Conservation (phyloP, 2,888 invertebrate species). For the Coelopa pilipes region DNA sequence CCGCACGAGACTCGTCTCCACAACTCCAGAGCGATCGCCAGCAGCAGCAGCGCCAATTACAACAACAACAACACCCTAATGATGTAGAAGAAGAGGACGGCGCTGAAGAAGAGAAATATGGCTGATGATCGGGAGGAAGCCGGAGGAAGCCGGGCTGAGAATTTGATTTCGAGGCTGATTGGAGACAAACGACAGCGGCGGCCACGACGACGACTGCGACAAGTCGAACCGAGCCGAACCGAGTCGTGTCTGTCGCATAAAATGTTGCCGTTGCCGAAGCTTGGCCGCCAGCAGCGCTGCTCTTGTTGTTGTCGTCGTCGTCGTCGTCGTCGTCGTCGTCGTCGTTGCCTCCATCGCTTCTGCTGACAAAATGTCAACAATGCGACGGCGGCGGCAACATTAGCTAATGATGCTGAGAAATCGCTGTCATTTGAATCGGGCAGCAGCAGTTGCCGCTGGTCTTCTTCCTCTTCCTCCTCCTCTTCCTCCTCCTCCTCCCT, state of each 20-base stretch:
- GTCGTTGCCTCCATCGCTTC: not conserved
- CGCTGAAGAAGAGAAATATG: too few relatives aligned
- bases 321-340: not conserved
- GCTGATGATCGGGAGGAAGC: too few relatives aligned
- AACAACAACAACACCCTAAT: too few relatives aligned
- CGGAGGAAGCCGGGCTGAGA: not conserved
- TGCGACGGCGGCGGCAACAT: not conserved
- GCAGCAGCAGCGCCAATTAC: too few relatives aligned
- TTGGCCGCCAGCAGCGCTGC: too few relatives aligned
- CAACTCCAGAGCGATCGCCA: too few relatives aligned
- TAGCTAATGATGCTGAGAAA: conserved; percentile 11
- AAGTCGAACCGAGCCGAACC: not conserved
- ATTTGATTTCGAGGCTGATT: conserved; percentile 18
- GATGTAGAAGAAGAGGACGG: too few relatives aligned
- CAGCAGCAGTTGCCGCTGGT: too few relatives aligned
- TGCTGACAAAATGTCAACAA: conserved; percentile 32
- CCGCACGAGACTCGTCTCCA: not conserved
- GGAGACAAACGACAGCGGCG: not conserved
- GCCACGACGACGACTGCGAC: not conserved
- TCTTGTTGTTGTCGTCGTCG: not conserved
- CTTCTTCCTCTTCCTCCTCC: too few relatives aligned
- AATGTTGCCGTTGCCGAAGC: too few relatives aligned
- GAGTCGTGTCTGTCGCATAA: conserved; percentile 26
- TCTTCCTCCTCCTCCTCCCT: too few relatives aligned
- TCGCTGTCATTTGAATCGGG: conserved; percentile 11